phyloP scores from a whole-genome alignment of 2,113 vertebrate species.

The Myxocyprinus asiaticus region DNA sequence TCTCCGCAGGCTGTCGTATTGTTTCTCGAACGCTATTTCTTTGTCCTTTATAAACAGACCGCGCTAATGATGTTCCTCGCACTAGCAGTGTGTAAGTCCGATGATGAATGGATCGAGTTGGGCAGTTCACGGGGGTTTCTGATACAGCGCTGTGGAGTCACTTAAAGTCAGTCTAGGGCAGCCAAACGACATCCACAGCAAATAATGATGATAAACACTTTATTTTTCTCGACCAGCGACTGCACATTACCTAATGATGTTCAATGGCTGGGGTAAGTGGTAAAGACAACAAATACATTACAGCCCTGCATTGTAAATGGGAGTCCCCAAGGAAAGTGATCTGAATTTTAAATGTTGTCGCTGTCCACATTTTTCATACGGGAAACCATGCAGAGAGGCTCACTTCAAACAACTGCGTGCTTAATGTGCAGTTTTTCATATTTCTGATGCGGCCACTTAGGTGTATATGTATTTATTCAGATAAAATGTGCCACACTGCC shows the following conservation, averaged over 20 bases:
- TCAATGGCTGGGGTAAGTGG: constrained; percentile 74
- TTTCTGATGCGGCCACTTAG: constrained; percentile 69
- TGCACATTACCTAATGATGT: constrained; percentile 87
- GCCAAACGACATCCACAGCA: constrained; percentile 81
- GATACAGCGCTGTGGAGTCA: constrained; percentile 55
- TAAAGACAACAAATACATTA: constrained; percentile 90
- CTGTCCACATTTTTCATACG: constrained; percentile 81
- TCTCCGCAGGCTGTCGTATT: constrained; percentile 55
- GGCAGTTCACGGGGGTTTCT: constrained; percentile 47
- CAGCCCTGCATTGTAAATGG: constrained; percentile 81
- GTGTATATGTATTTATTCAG: constrained; percentile 69
- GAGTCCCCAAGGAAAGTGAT: constrained; percentile 87
- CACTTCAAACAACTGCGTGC: constrained; percentile 86
- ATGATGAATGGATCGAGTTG: constrained; percentile 76
- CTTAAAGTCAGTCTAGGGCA: constrained; percentile 66
- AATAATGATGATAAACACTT: constrained; percentile 88
- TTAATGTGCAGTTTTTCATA: constrained; percentile 80
- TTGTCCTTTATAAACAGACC: constrained; percentile 54
- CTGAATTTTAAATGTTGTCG: constrained; percentile 88
- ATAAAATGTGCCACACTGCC: constrained; percentile 50
- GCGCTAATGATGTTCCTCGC: constrained; percentile 75
- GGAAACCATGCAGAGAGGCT: constrained; percentile 75
- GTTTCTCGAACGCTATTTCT: constrained; percentile 48
- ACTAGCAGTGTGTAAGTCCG: constrained; percentile 74
- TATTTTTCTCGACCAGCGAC: constrained; percentile 79